phyloP scores from a whole-genome alignment of 2,888 invertebrate species.

The Galeruca laticollis region DNA sequence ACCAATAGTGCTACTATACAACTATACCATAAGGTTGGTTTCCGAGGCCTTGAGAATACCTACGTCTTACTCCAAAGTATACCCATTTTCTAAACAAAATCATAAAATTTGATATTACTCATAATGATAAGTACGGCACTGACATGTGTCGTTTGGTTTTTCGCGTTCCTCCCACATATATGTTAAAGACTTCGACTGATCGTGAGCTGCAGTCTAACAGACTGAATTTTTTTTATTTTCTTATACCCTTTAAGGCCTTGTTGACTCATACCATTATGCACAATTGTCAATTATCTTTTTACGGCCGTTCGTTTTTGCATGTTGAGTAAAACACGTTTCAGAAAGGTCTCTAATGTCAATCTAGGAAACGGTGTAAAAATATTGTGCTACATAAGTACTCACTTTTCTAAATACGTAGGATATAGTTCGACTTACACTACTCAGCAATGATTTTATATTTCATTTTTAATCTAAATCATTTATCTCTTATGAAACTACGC shows the following conservation, averaged over 20 bases:
- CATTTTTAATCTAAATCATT: too few species aligned
- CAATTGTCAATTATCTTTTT: conserved; percentile 1
- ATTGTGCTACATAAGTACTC: neutral
- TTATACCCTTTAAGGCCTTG: neutral
- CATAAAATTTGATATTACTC: too few species aligned
- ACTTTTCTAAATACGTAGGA: neutral
- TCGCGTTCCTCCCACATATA: conserved; percentile 2
- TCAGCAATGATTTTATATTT: neutral
- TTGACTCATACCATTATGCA: neutral
- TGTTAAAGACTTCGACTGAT: conserved; percentile 2
- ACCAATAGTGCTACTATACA: too few species aligned
- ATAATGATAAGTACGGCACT: neutral
- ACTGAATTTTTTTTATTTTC: neutral
- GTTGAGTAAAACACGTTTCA: neutral
- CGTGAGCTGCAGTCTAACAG: conserved; percentile 1
- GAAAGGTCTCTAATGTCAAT: neutral
- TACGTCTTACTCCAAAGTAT: too few species aligned
- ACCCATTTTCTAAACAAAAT: too few species aligned
- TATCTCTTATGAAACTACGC: too few species aligned
- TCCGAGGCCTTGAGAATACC: too few species aligned
- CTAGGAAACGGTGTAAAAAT: neutral
- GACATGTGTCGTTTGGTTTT: neutral
- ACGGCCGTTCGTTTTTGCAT: neutral
- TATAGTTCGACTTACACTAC: neutral
- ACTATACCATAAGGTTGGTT: too few species aligned